Conservation (phyloP, 1,140 invertebrate genomes). For the Bombus balteatus region DNA sequence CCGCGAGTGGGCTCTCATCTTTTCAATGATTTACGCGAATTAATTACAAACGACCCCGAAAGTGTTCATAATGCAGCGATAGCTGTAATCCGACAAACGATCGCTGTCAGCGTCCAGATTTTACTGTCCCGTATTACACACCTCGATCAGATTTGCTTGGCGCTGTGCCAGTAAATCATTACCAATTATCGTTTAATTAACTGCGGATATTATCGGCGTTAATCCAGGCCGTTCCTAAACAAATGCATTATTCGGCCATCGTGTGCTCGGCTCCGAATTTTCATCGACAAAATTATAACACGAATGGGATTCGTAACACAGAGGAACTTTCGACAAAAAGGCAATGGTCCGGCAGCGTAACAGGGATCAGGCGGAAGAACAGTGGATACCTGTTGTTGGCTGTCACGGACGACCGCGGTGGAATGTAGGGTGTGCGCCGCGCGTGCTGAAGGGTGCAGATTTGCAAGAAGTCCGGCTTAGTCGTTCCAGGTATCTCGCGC, state of each 20-base stretch:
- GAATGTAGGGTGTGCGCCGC: no score
- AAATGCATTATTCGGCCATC: background rate
- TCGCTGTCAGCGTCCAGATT: slow-evolving; percentile 5
- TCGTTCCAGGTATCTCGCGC: no score
- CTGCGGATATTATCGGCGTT: slow-evolving; percentile 10
- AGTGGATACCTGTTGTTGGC: slow-evolving; percentile 14
- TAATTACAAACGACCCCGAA: background rate
- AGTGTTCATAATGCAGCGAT: background rate
- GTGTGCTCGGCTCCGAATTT: background rate
- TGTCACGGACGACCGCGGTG: background rate
- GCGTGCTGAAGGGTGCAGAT: no score
- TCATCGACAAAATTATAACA: background rate
- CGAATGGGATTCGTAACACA: background rate
- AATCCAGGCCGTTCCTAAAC: background rate
- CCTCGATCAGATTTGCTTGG: slow-evolving; percentile 2
- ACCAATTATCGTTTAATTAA: slow-evolving; percentile 30
- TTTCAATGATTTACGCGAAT: slow-evolving; percentile 4
- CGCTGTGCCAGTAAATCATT: background rate
- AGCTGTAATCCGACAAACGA: slow-evolving; percentile 1
- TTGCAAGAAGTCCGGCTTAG: no score
- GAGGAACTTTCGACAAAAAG: background rate
- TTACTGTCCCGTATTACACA: background rate
- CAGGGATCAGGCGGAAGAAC: background rate
- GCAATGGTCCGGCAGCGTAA: no score
- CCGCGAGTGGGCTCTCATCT: background rate